phyloP scores from a whole-genome alignment of 1,140 invertebrate genomes.

The Araneus ventricosus region DNA sequence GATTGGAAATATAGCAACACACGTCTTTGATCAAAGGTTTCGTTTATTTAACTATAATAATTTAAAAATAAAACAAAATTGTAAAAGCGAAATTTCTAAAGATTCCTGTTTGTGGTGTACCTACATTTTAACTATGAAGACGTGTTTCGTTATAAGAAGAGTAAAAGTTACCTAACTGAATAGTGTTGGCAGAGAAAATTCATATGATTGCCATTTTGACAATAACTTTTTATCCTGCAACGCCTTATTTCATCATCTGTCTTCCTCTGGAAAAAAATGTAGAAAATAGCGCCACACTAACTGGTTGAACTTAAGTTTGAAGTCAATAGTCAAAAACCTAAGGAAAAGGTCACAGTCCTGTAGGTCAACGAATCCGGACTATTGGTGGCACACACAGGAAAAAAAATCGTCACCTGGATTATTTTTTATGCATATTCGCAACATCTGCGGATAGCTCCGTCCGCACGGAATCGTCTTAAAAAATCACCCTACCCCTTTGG shows the following conservation, averaged over 20 bases:
- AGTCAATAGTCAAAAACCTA: neutral
- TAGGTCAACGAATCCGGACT: conserved; percentile 63
- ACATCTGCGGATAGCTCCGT: conserved; percentile 72
- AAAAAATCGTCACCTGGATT: conserved; percentile 63
- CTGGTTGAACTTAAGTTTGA: neutral
- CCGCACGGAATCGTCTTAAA: conserved; percentile 56
- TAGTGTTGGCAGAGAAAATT: too few species aligned
- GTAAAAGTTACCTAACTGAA: too few species aligned
- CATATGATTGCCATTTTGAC: too few species aligned
- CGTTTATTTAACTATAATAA: too few species aligned
- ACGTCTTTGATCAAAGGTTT: too few species aligned
- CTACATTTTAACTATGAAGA: too few species aligned
- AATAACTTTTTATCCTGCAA: too few species aligned
- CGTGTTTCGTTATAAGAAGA: too few species aligned
- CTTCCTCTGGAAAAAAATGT: neutral
- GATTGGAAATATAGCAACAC: too few species aligned
- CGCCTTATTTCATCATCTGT: neutral
- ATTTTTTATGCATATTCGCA: conserved; percentile 48
- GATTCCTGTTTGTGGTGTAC: too few species aligned
- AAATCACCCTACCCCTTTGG: conserved; percentile 65
- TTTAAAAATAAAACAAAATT: too few species aligned
- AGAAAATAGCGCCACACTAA: conserved; percentile 29
- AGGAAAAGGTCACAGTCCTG: conserved; percentile 64
- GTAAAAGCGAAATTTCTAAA: too few species aligned
- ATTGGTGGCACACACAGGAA: neutral